These are phyloP conservation scores for Basileuterus tristriatus DNA, from an alignment of 2,797 vertebrate species.

Conservation along the genomic window DNA sequence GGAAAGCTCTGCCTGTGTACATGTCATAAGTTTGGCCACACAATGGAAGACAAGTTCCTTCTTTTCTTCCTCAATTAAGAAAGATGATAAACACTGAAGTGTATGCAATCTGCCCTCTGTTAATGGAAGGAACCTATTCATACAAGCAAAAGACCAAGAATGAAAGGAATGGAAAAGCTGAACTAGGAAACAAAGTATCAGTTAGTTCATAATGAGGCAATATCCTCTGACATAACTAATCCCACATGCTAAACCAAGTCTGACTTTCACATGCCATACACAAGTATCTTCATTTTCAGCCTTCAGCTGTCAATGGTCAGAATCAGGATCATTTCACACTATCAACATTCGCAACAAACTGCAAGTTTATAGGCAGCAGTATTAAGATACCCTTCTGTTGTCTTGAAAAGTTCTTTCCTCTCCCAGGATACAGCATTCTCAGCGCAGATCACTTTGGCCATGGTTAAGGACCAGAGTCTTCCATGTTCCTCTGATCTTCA, in stretches of 20 bases:
- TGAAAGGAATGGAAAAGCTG: background rate
- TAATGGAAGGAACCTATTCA: conserved; percentile 86
- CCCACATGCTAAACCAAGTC: background rate
- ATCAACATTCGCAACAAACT: background rate
- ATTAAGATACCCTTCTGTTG: conserved; percentile 81
- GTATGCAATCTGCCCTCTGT: conserved; percentile 88
- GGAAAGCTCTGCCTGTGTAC: conserved; percentile 78
- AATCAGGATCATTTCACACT: background rate
- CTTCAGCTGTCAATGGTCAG: background rate
- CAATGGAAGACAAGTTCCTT: conserved; percentile 84
- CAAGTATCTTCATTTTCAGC: background rate
- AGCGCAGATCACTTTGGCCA: conserved; percentile 80
- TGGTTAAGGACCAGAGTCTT: conserved; percentile 89
- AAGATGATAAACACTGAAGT: conserved; percentile 86
- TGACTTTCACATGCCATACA: background rate
- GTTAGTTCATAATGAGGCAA: background rate
- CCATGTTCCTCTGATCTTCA: conserved; percentile 86
- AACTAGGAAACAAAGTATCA: background rate
- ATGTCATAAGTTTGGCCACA: conserved; percentile 86
- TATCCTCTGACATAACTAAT: background rate
- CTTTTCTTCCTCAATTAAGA: conserved; percentile 82
- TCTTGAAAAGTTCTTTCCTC: conserved; percentile 79
- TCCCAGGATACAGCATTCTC: conserved; percentile 65
- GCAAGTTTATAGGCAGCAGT: background rate
- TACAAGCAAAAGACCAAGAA: conserved; percentile 19